Evolutionary conservation across 2,888 invertebrate species (phyloP).

Genomic region (Coleophora flavipennella): DNA sequence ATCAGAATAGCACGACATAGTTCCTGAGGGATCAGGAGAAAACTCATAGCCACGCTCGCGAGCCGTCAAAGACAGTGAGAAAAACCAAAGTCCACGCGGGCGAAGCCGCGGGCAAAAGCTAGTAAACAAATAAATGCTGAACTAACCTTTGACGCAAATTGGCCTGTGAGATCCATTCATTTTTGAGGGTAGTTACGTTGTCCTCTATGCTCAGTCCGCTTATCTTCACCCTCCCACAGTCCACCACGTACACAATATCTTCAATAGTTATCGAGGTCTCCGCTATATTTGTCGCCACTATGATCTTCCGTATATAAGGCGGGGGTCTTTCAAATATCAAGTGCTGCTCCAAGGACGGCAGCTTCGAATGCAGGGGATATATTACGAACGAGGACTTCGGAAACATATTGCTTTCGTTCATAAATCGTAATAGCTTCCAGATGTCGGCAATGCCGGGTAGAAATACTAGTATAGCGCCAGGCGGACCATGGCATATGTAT

Average conservation of each 20-base stretch:
- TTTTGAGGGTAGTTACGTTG: conserved; percentile 81
- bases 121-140: no score
- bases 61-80: no score
- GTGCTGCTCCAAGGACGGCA: conserved; percentile 87
- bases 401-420: conserved; percentile 54
- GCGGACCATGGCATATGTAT: conserved; percentile 74
- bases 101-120: no score
- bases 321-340: conserved; percentile 84
- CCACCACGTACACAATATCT: conserved; percentile 93
- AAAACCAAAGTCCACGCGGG: no score
- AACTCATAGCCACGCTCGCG: no score
- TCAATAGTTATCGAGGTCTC: conserved; percentile 98
- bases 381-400: conserved; percentile 65
- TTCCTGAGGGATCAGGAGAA: no score
- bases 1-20: no score
- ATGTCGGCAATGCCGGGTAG: conserved; percentile 86
- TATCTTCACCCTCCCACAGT: conserved; percentile 86
- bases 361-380: conserved; percentile 88
- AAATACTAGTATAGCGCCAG: conserved; percentile 91
- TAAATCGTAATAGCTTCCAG: conserved; percentile 67
- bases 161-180: conserved; percentile 86
- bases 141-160: conserved; percentile 86
- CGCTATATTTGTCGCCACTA: conserved; percentile 93
- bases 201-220: conserved; percentile 80
- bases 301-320: conserved; percentile 80